Conservation (phyloP, 2,113 vertebrate genomes). For the Melanostigma gelatinosum region DNA sequence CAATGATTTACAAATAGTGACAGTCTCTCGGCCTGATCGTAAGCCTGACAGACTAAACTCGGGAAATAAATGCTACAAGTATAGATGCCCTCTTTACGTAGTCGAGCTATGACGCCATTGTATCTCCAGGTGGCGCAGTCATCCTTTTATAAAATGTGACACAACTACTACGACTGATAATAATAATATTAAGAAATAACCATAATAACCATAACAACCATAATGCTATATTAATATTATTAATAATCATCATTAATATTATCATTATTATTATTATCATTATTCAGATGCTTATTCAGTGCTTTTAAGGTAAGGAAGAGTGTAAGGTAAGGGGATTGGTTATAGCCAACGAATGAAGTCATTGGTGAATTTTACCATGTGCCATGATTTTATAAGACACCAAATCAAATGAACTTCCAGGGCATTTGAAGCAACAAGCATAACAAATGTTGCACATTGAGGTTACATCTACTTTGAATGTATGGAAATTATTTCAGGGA, state of each 20-base stretch:
- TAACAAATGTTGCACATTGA: conserved; percentile 31
- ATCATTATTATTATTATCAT: neutral
- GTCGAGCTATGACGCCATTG: neutral
- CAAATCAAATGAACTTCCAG: neutral
- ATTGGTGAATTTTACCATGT: neutral
- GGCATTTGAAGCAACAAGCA: neutral
- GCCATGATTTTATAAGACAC: neutral
- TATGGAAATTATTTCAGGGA: conserved; percentile 59
- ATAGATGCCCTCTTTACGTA: conserved; percentile 35
- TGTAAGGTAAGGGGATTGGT: neutral
- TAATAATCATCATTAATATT: neutral
- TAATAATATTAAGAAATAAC: neutral
- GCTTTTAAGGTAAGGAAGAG: neutral
- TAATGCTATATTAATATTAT: neutral
- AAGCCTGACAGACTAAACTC: neutral
- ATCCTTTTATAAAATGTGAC: neutral
- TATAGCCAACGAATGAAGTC: neutral
- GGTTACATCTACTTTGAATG: conserved; percentile 64
- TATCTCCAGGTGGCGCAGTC: conserved; percentile 53
- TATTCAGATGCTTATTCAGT: neutral
- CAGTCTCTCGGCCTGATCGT: fast-evolving
- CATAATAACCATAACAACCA: neutral
- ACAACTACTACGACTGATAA: neutral
- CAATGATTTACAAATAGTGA: neutral
- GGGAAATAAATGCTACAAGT: fast-evolving